A percentile compares a stretch with the other conserved stretches of the same genome.
These are phyloP conservation scores for Oreochromis mossambicus DNA, from an alignment of 2,797 vertebrate species.

Conservation along the genomic window DNA sequence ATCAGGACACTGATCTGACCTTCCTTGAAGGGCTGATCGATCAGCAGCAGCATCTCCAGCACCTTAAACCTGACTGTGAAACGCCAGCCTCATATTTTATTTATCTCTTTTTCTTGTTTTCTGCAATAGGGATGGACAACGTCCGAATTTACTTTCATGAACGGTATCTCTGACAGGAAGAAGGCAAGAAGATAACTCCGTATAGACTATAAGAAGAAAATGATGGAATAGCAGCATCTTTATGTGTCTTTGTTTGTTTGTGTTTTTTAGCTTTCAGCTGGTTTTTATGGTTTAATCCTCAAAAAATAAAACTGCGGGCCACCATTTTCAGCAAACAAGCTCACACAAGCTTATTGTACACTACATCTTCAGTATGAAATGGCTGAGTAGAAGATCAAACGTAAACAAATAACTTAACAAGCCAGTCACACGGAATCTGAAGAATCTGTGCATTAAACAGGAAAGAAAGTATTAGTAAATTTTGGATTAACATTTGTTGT, in stretches of 20 bases:
- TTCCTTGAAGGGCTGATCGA: constrained; percentile 16
- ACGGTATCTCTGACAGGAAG: not conserved
- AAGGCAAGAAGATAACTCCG: not conserved
- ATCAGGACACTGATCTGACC: not conserved
- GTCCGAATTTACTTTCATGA: not conserved
- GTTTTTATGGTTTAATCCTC: not conserved
- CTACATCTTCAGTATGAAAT: not conserved
- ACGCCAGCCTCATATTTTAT: not conserved
- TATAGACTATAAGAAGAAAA: not conserved
- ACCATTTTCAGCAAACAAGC: not conserved
- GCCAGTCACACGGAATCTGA: not conserved
- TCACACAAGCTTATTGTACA: not conserved
- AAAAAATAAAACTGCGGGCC: not conserved
- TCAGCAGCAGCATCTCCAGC: not conserved
- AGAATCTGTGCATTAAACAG: not conserved
- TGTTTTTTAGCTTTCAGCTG: not conserved
- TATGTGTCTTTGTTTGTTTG: not conserved
- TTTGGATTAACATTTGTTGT: not conserved
- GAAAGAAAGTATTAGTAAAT: not conserved
- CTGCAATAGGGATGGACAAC: not conserved
- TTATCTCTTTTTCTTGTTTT: not conserved
- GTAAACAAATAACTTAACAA: not conserved
- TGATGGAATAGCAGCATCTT: not conserved
- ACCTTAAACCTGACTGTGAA: not conserved
- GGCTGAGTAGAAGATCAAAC: not conserved